Base-by-base conservation (phyloP, 2,888 invertebrate species). In the Prionchulus punctatus region DNA sequence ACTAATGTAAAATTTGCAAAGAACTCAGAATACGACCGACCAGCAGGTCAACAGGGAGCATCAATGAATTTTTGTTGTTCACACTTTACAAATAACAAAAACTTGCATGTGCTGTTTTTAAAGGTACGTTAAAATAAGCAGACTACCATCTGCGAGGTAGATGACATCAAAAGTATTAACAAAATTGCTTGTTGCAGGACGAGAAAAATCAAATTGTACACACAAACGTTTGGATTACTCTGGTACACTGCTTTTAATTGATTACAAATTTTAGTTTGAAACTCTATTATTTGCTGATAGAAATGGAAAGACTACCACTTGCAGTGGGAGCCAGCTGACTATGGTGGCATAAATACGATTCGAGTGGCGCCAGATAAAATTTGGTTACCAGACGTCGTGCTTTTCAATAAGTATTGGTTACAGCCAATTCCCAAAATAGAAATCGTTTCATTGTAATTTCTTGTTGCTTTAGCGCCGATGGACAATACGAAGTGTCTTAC, bases 401-500 rank as follows among this genome's bases (percentile, higher is more conserved):
- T 75, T 1, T 75, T 75, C 61, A 75, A 56, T 27, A 55, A 53
- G 56, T 55, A 60, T 62, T 62, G n/a, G n/a, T 61, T 62, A 30
- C 12, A 48, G n/a, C 7, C 4, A 54, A 3, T 2, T 21, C 4
- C 1, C 36, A 26, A 0, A n/a, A 15, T 3, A 43, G 1, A 23
- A 3, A 2, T 55, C 1, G 3, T 1, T 21, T 28, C 21, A 28
- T 7, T 3, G 18, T 3, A 15, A 42, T 1, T 55, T 57, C 68
- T n/a, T 25, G 15, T 3, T 26, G 77, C 59, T 62, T n/a, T 77
- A 96, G 94, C 75, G 98, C 98, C 70, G 98, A 99, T 75, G 98
- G 98, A 55, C 96, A 98, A 76, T 98, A 98, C 76, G 94, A 98
- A 77, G 98, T 98, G 59, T 85, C 94, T 64, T 98, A 96, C 77